Base-by-base conservation (phyloP, 1,140 invertebrate genomes). In the Temnothorax curvispinosus region DNA sequence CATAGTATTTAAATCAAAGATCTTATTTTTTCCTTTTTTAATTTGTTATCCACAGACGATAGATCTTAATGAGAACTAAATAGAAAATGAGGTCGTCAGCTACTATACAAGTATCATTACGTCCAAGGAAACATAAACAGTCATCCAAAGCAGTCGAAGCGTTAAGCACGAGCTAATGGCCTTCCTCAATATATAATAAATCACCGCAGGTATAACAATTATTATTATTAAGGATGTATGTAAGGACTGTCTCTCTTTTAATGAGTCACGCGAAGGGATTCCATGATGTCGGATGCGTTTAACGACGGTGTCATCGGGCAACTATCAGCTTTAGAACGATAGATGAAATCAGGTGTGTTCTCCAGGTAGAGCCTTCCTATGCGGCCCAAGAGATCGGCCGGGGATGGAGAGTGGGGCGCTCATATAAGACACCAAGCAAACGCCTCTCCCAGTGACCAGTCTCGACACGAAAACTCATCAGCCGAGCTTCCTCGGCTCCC, bases 391-490 rank as follows among this genome's bases (percentile, higher is more conserved):
- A 92, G 89, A 91, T 88, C 89, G 90, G 87, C 82, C 87, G 44
- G 91, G 32, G 38, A 74, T n/a, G 69, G 67, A 94, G 94, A 94
- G 94, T 95, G 94, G 94, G 94, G 94, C 93, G 94, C 90, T 95
- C 94, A 94, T 95, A 95, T 95, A 95, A 95, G 94, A 95, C 93
- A 93, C 93, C 92, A 93, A 93, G 90, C 94, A 95, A 95, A 94
- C 92, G 93, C 93, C 93, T 95, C 94, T 94, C 93, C 92, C 94
- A 95, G 94, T 95, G 93, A 94, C 92, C 94, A 95, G 94, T 94
- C 94, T 93, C 93, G 93, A 94, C 94, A 94, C 94, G 94, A 95
- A 95, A 95, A 95, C 94, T 93, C 93, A 95, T 94, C 94, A 94
- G 92, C 93, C 92, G 91, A 94, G 93, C 93, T 94, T 95, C 94